A percentile compares a stretch with the other conserved stretches of the same genome.
Conservation (phyloP, 2,888 invertebrate genomes). For the Drosophila neonasuta region DNA sequence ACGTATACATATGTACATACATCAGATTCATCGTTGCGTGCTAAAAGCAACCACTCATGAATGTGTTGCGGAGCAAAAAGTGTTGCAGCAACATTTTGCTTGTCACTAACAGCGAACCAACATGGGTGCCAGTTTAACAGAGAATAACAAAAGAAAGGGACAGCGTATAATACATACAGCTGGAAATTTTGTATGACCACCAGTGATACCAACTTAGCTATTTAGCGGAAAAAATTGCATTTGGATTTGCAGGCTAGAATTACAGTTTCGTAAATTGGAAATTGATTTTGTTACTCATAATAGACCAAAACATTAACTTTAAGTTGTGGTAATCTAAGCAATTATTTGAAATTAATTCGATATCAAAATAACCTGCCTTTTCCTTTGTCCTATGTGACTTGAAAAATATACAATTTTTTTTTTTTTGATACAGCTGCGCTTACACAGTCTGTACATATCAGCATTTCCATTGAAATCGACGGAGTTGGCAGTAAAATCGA, state of each 20-base stretch:
- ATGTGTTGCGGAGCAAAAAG: slow-evolving; percentile 40
- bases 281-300: too few species aligned
- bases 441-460: too few species aligned
- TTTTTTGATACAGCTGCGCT: too few species aligned
- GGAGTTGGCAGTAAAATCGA: slow-evolving; percentile 30
- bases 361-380: too few species aligned
- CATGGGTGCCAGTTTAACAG: slow-evolving; percentile 19
- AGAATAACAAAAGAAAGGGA: slow-evolving; percentile 33
- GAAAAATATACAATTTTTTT: too few species aligned
- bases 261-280: too few species aligned
- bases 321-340: too few species aligned
- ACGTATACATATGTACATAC: background rate
- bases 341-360: too few species aligned
- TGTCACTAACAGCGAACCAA: slow-evolving; percentile 1
- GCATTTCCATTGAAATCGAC: slow-evolving; percentile 38
- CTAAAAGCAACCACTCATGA: slow-evolving; percentile 44
- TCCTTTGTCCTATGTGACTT: too few species aligned
- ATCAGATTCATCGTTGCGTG: slow-evolving; percentile 7
- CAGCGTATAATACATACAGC: slow-evolving; percentile 9
- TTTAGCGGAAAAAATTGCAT: background rate
- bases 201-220: slow-evolving; percentile 4
- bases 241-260: too few species aligned
- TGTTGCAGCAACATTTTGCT: slow-evolving; percentile 55
- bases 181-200: slow-evolving; percentile 4
- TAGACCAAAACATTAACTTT: too few species aligned